Evolutionary conservation across 2,113 vertebrate species (phyloP), one percentile per base, ranked within the genome.

Genomic region (Benitochromis conjunctus): DNA sequence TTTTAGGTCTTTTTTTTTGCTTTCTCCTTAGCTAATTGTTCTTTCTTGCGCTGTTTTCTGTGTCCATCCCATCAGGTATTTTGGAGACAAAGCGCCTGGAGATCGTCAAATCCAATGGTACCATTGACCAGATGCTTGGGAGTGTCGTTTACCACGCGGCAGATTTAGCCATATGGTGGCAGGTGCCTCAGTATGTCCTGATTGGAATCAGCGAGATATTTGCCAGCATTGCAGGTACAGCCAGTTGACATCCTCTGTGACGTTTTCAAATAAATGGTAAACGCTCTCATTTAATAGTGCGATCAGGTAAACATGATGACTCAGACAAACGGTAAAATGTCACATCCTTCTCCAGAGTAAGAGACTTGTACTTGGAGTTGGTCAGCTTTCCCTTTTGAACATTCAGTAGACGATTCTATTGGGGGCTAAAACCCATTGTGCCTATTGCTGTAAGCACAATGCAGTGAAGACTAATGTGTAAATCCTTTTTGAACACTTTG

Each of bases 121-220:
- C 96, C 9, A 97, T 99, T 29, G 95, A 97, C 86, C 99, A 99
- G 96, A 95, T 93, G 51, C 97, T 99, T 24, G 97, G 98, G 13
- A 94, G 95, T 0, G 97, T 97, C 4, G 95, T 95, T 0, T 99
- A 98, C 93, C 91, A 97, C 1, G 99, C 97, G 0, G 98, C 99
- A 24, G 96, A 99, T 92, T 71, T 99, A 92, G 95, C 98, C 6
- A 96, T 99, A 84, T 99, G 98, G 98, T 99, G 98, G 98, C 99
- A 99, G 95, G 88, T 99, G 9, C 99, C 99, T n/a, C 99, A 99
- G 3, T 99, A 99, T 3, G 95, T 99, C 92, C 97, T 99, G 60
- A 99, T 99, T 34, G 99, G 98, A 74, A 94, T 99, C 95, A 99
- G 99, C 41, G 99, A 99, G 92, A 97, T 99, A 92, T 99, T 99